phyloP scores from a whole-genome alignment of 2,797 vertebrate genomes.

The Todus mexicanus region DNA sequence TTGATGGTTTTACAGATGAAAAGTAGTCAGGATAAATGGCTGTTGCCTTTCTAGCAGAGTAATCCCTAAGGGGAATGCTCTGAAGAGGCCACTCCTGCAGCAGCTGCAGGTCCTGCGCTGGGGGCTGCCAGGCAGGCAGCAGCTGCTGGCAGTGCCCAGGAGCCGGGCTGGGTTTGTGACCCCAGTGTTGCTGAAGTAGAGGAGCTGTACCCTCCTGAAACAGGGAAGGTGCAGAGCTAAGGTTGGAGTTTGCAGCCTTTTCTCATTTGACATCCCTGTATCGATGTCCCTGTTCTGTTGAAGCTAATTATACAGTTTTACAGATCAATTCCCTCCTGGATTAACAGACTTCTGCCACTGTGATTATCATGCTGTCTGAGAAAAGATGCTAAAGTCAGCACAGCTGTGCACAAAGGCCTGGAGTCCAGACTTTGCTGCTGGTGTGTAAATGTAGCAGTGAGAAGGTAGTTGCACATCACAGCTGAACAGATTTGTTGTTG shows the following conservation, averaged over 20 bases:
- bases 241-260: neutral
- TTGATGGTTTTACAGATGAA: neutral
- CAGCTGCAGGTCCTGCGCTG: neutral
- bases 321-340: slow-evolving; percentile 27
- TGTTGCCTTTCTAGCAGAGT: neutral
- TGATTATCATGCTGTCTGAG: neutral
- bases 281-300: neutral
- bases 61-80: neutral
- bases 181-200: neutral
- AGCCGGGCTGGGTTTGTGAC: neutral
- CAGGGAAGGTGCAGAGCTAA: neutral
- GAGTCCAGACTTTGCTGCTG: neutral
- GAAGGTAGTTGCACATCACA: neutral
- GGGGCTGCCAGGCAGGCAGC: neutral
- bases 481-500: neutral
- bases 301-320: slow-evolving; percentile 21
- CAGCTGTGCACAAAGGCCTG: neutral
- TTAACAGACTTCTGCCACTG: neutral
- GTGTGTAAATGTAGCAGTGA: neutral
- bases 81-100: neutral
- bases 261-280: neutral
- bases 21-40: neutral
- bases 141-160: neutral
- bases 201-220: neutral
- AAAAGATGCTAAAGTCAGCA: neutral